Conservation (phyloP, 2,113 vertebrate species). For the Myotis brandtii region DNA sequence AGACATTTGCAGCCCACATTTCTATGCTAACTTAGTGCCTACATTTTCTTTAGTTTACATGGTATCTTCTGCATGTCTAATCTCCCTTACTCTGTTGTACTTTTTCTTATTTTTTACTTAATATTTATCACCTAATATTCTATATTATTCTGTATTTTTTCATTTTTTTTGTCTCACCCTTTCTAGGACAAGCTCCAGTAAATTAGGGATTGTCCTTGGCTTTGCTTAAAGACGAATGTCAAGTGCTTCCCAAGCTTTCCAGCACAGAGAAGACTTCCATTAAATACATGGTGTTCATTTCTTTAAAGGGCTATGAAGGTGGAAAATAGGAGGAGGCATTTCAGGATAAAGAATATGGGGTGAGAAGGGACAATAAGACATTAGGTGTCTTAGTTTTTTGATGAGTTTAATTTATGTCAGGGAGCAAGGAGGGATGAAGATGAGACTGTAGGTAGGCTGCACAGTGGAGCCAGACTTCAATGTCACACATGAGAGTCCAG, state of each 20-base stretch:
- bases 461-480: not conserved
- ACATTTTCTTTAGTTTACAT: not conserved
- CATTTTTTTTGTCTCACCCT: not conserved
- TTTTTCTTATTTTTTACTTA: not conserved
- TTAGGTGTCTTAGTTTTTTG: not conserved
- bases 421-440: not conserved
- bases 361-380: not conserved
- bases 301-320: not conserved
- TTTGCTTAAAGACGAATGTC: not conserved
- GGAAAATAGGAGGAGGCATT: not conserved
- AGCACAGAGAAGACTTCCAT: not conserved
- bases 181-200: not conserved
- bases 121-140: not conserved
- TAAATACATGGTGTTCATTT: not conserved
- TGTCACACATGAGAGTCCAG: not conserved
- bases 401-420: not conserved
- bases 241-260: not conserved
- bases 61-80: not conserved
- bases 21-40: not conserved
- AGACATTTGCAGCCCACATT: not conserved
- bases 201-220: not conserved
- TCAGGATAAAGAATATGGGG: not conserved
- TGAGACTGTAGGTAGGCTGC: rapidly evolving
- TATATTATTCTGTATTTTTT: not conserved
- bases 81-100: not conserved